Conservation (phyloP, 2,113 vertebrate genomes). For the Leptobrachium leishanense region DNA sequence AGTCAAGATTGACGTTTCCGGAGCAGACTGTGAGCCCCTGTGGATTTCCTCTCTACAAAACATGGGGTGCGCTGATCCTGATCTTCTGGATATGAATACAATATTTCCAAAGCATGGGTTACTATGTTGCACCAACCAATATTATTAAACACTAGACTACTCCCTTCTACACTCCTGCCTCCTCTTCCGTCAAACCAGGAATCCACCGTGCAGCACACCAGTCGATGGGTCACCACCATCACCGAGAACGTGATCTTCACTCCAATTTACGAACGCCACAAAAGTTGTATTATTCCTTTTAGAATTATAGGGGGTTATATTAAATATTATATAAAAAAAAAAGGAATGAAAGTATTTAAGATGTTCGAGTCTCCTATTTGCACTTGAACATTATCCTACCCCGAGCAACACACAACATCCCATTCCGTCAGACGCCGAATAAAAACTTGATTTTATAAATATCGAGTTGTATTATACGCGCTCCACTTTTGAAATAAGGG, state of each 20-base stretch:
- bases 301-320: slow-evolving; percentile 25
- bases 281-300: no score
- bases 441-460: slow-evolving; percentile 85
- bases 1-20: no score
- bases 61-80: no score
- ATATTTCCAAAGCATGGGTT: no score
- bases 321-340: not conserved
- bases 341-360: slow-evolving; percentile 15
- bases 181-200: not conserved
- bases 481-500: slow-evolving; percentile 82
- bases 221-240: not conserved
- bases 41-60: no score
- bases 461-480: slow-evolving; percentile 72
- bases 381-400: slow-evolving; percentile 67
- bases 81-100: no score
- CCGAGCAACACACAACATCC: slow-evolving; percentile 79
- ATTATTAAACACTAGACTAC: no score
- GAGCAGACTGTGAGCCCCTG: no score
- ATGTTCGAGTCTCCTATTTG: slow-evolving; percentile 40
- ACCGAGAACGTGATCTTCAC: not conserved
- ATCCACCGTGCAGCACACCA: not conserved
- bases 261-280: no score
- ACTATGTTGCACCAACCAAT: no score
- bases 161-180: not conserved
- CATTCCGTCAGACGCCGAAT: slow-evolving; percentile 76